Evolutionary conservation across 1,140 invertebrate species (phyloP), one percentile per base, ranked within the genome.

Genomic region (Parapsyche elsis): DNA sequence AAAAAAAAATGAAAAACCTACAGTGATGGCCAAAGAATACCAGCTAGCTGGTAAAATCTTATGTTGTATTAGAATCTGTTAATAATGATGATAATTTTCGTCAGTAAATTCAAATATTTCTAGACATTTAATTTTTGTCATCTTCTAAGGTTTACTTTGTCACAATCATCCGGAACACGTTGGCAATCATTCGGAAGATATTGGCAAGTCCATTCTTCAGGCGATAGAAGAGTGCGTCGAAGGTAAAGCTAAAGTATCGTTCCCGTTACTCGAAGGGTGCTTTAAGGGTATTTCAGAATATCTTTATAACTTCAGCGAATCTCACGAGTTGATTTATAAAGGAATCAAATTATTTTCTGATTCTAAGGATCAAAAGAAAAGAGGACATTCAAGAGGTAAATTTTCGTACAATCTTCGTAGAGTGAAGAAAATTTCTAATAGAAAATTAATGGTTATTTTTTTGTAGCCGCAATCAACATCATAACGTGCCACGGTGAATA

Each of bases 381-480:
- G 80, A 21, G 64, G 57, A 16, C 79, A 70, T 61, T 49, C 75
- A 5, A 80, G 82, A 81, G 80, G 82, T 83, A 70, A 26, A 44
- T 77, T 12, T 30, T 21, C 14, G 38, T 44, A 30, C 7, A 9
- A 44, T 38, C 10, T 38, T 38, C 30, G 21, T 38, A 38, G n/a
- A n/a, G n/a, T n/a, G n/a, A n/a, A n/a, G n/a, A n/a, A n/a, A n/a
- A n/a, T n/a, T 46, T 46, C 12, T 46, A 46, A 7, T 46, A 5
- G 12, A 46, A 46, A 46, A 46, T 46, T 46, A 53, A 12, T 14
- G 2, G 10, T 16, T 38, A 67, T 67, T 53, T 76, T 59, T 57
- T 49, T 79, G 71, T 9, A 81, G 80, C 59, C 19, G 74, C 80
- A 4, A 21, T 83, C 2, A 49, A 67, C 1, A 70, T 83, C 9